Evolutionary conservation across 2,888 invertebrate genomes (phyloP), one percentile per base, ranked within the genome.

Genomic region (Metellina segmentata): DNA sequence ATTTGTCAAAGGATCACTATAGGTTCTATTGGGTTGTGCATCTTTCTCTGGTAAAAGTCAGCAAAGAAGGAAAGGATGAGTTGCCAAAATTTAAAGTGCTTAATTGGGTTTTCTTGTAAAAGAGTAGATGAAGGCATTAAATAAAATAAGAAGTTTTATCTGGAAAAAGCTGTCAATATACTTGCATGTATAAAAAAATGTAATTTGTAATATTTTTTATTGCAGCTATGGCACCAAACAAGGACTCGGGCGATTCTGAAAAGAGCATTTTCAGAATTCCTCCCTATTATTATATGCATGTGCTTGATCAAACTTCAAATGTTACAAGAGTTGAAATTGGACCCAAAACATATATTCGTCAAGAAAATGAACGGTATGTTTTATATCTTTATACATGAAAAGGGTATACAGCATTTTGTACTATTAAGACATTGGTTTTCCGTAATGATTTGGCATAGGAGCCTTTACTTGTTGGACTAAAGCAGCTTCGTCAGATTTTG

Each of bases 291-390:
- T 96, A 95, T 94, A 94, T 96, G 85, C 96, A 96, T 94, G 95
- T 96, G 19, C 93, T 96, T 49, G 95, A 96, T 93, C 95, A 95
- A 94, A 95, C 95, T 92, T 94, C 95, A 53, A 96, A 96, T 94
- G 95, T 95, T 48, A 95, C 95, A 6, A 93, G 95, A 78, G 94
- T 95, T 48, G 95, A 95, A 94, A 94, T 95, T 89, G 96, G 96
- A 61, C 96, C 96, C 34, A 94, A 95, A 94, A 95, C 95, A 20
- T 96, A 94, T 94, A 95, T 96, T 92, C 93, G 95, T 77, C 95
- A 95, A 93, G 96, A 96, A 93, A 95, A 96, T 95, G 95, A 96
- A 94, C 94, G 95, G 95, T 95, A 93, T 93, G 93, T 81, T 7
- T 78, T 53, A 19, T 13, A 53, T 6, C 49, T 75, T 78, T 52